Evolutionary conservation across 2,797 vertebrate genomes (phyloP).

Genomic region (Neosalanx taihuensis): DNA sequence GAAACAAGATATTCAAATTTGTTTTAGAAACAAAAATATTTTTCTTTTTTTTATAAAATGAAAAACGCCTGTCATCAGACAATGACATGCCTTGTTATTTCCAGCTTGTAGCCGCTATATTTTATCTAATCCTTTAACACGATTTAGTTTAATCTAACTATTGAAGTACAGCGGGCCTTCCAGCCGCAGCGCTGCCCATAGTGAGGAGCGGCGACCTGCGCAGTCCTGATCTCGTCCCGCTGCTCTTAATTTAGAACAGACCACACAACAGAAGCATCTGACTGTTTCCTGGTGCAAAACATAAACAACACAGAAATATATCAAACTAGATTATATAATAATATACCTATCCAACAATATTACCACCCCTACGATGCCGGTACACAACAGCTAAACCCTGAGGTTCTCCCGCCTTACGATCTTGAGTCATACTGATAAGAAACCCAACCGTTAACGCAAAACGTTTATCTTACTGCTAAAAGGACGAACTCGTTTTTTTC

Average conservation of each 20-base stretch:
- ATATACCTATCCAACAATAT: no score
- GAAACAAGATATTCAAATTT: no score
- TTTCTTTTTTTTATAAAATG: no score
- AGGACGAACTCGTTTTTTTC: no score
- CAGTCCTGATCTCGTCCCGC: neutral
- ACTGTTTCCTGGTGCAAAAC: neutral
- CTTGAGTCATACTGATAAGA: neutral
- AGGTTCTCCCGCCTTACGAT: neutral
- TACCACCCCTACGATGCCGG: neutral
- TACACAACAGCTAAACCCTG: no score
- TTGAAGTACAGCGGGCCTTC: neutral
- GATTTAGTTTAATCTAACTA: no score
- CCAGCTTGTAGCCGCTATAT: no score
- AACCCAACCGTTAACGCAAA: neutral
- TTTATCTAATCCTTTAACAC: no score
- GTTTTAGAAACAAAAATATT: no score
- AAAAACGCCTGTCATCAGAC: no score
- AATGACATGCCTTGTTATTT: no score
- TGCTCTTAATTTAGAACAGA: neutral
- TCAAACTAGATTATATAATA: neutral
- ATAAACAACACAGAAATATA: neutral
- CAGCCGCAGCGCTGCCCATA: neutral
- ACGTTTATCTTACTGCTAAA: neutral
- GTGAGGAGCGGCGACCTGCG: neutral
- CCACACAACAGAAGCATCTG: neutral